Base-by-base conservation (phyloP, 37 sponge, comb jelly and placozoan species). In the Spongia lamella region DNA sequence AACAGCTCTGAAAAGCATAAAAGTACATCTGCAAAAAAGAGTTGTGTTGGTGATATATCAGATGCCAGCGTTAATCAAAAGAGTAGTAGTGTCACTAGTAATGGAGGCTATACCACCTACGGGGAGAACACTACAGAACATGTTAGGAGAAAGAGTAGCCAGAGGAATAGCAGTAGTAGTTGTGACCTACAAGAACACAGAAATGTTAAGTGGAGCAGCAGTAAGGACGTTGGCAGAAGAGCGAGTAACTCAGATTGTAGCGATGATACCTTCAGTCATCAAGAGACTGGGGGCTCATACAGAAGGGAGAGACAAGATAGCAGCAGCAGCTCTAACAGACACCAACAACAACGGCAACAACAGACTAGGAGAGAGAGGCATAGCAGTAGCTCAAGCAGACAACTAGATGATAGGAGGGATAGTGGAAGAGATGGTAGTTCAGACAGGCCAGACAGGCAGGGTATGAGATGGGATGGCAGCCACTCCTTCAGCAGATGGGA, bases 331-430 rank as follows among this genome's bases (percentile, higher is more conserved):
- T 58, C 29, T 58, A 15, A 27, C 13, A 27, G 5, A 22, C 13
- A 58, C 7, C 13, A 58, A 79, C 73, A 50, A n/a, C n/a, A n/a
- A n/a, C n/a, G n/a, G n/a, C n/a, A n/a, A n/a, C n/a, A n/a, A n/a
- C n/a, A n/a, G n/a, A n/a, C n/a, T n/a, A n/a, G n/a, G n/a, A n/a
- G n/a, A n/a, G n/a, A n/a, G n/a, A n/a, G n/a, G n/a, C n/a, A n/a
- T n/a, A n/a, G n/a, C n/a, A n/a, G n/a, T n/a, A n/a, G n/a, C n/a
- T n/a, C n/a, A n/a, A n/a, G n/a, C n/a, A n/a, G 87, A 80, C 47
- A 86, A 79, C 64, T 79, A 81, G 87, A 75, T 80, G 25, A 86
- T 80, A 80, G 0, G 68, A 75, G 15, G 75, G 87, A 81, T 68
- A 70, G 43, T 76, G 79, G 81, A 81, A 80, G 2, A 21, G 77